These are phyloP conservation scores for Phoenicopterus ruber DNA, from an alignment of 2,113 vertebrate genomes.

Conservation along the genomic window DNA sequence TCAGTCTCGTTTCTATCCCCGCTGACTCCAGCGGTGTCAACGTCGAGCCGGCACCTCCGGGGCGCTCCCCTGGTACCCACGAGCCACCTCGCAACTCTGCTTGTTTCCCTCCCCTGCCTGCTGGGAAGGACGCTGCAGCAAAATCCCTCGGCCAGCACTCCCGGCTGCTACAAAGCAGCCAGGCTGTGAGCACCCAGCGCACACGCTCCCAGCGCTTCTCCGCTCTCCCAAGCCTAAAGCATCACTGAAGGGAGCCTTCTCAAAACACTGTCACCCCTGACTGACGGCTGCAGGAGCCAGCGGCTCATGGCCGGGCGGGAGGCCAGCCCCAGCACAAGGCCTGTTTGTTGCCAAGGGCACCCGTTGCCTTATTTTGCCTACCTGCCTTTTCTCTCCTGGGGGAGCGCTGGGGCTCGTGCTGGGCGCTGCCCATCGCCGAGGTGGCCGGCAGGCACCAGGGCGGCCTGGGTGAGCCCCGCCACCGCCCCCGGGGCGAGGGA, in stretches of 20 bases:
- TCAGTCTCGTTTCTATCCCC: neutral
- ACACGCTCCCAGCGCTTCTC: neutral
- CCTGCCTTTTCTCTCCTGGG: slow-evolving; percentile 2
- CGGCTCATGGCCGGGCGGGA: neutral
- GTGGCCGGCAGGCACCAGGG: neutral
- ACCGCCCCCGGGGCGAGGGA: fast-evolving
- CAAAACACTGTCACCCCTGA: slow-evolving; percentile 16
- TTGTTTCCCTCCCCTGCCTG: neutral
- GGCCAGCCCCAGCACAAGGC: neutral
- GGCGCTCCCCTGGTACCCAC: neutral
- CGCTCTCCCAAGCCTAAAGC: neutral
- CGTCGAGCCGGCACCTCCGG: slow-evolving; percentile 21
- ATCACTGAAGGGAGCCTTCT: neutral
- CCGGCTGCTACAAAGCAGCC: neutral
- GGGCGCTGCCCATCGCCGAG: slow-evolving; percentile 47
- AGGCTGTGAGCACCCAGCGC: neutral
- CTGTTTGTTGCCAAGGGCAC: slow-evolving; percentile 29
- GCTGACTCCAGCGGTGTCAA: neutral
- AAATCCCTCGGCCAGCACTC: slow-evolving; percentile 58
- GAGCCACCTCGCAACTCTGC: neutral
- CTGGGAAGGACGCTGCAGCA: slow-evolving; percentile 67
- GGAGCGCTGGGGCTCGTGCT: neutral
- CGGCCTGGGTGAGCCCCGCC: neutral
- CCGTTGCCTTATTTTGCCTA: neutral
- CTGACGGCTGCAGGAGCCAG: slow-evolving; percentile 37